These are phyloP conservation scores for Volucella inanis DNA, from an alignment of 2,888 invertebrate species.

Conservation along the genomic window DNA sequence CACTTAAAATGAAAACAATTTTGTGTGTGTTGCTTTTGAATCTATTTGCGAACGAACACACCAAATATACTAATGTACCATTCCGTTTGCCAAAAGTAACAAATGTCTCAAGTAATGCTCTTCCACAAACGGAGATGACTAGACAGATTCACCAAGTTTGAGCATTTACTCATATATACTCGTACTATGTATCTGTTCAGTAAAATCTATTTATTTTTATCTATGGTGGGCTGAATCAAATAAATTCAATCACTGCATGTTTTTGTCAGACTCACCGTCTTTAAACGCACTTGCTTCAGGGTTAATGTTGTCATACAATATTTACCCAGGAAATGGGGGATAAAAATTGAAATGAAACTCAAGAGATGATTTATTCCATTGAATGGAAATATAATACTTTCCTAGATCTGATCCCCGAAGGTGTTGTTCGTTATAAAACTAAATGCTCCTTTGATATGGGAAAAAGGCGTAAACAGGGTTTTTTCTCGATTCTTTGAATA, in stretches of 20 bases:
- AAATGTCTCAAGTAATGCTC: too few species aligned
- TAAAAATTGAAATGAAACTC: too few species aligned
- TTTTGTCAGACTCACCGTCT: background rate
- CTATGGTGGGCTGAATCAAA: background rate
- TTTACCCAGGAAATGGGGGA: background rate
- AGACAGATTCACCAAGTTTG: too few species aligned
- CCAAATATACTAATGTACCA: too few species aligned
- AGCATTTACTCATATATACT: too few species aligned
- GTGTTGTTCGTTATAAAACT: constrained; percentile 15
- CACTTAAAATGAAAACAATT: too few species aligned
- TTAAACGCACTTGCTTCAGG: background rate
- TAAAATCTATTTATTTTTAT: background rate
- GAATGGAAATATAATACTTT: background rate
- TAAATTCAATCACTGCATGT: constrained; percentile 14
- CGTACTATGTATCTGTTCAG: background rate
- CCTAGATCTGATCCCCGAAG: constrained; percentile 9
- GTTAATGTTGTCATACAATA: background rate
- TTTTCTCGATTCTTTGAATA: background rate
- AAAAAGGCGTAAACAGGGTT: background rate
- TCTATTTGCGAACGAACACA: too few species aligned
- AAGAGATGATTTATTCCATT: constrained; percentile 11
- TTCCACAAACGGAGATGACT: too few species aligned
- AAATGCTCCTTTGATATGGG: background rate
- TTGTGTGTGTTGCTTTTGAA: too few species aligned
- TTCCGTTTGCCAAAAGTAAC: too few species aligned